These are phyloP conservation scores for Acromyrmex heyeri DNA, from an alignment of 1,140 invertebrate genomes.

Conservation along the genomic window DNA sequence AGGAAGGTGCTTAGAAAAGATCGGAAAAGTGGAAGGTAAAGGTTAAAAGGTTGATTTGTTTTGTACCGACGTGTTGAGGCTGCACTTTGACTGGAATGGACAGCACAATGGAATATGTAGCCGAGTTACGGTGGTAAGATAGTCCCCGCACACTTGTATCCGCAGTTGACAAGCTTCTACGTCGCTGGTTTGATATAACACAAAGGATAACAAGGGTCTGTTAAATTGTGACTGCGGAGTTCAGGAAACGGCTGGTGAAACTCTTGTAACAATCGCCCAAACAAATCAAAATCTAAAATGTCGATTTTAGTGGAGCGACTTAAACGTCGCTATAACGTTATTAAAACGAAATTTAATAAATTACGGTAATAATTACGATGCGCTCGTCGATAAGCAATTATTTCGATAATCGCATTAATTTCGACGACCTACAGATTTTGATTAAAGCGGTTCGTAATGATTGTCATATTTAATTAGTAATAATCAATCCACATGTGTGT, in stretches of 20 bases:
- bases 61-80: neutral
- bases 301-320: neutral
- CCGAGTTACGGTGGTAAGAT: conserved; percentile 23
- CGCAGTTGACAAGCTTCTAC: conserved; percentile 44
- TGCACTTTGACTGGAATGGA: neutral
- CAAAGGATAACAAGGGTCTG: conserved; percentile 55
- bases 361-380: conserved; percentile 14
- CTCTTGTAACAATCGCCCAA: conserved; percentile 10
- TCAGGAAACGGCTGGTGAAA: conserved; percentile 24
- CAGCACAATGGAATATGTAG: conserved; percentile 1
- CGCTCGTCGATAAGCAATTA: conserved; percentile 33
- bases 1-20: neutral
- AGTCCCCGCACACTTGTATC: neutral
- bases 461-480: conserved; percentile 33
- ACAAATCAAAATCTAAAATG: conserved; percentile 38
- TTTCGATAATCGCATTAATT: conserved; percentile 35
- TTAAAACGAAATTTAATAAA: conserved; percentile 42
- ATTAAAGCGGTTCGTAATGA: conserved; percentile 14
- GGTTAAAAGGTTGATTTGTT: conserved; percentile 14
- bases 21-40: neutral
- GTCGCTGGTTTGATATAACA: conserved; percentile 14
- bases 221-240: conserved; percentile 52
- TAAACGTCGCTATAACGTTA: conserved; percentile 9
- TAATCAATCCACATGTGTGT: neutral
- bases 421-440: neutral